Conservation (phyloP, 2,888 invertebrate genomes). For the Alcis repandata region DNA sequence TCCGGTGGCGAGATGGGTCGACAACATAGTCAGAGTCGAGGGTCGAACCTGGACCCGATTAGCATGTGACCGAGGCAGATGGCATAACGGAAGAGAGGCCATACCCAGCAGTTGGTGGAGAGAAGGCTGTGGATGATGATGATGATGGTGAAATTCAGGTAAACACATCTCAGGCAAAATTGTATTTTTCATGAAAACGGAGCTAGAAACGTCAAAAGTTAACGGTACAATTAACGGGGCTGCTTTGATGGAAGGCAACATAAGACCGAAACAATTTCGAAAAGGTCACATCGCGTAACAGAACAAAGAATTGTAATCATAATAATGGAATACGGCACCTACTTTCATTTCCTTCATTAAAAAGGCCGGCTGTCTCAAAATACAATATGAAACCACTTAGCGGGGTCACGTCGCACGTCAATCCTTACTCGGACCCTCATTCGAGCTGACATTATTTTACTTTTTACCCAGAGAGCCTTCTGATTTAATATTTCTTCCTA, state of each 20-base stretch:
- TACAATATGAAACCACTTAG: conserved; percentile 58
- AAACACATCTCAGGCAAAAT: no score
- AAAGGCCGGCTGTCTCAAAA: conserved; percentile 44
- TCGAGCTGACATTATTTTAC: conserved; percentile 48
- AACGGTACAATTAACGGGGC: conserved; percentile 5
- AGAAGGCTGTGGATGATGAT: no score
- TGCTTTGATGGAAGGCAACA: conserved; percentile 12
- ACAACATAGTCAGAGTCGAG: no score
- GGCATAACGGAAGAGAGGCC: no score
- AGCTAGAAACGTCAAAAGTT: not conserved
- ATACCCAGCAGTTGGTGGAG: no score
- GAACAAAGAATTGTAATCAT: conserved; percentile 28
- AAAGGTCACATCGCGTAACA: conserved; percentile 18
- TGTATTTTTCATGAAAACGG: not conserved
- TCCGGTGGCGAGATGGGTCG: no score
- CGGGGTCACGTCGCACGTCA: conserved; percentile 57
- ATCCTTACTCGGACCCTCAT: conserved; percentile 48
- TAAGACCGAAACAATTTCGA: conserved; percentile 9
- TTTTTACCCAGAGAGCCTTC: conserved; percentile 41
- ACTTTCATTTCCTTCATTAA: conserved; percentile 46
- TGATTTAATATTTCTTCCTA: conserved; percentile 39
- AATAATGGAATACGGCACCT: conserved; percentile 18
- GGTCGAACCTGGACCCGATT: no score
- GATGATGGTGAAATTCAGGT: no score
- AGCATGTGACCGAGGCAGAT: no score